phyloP scores from a whole-genome alignment of 2,113 vertebrate genomes.

The Myiopsitta monachus region DNA sequence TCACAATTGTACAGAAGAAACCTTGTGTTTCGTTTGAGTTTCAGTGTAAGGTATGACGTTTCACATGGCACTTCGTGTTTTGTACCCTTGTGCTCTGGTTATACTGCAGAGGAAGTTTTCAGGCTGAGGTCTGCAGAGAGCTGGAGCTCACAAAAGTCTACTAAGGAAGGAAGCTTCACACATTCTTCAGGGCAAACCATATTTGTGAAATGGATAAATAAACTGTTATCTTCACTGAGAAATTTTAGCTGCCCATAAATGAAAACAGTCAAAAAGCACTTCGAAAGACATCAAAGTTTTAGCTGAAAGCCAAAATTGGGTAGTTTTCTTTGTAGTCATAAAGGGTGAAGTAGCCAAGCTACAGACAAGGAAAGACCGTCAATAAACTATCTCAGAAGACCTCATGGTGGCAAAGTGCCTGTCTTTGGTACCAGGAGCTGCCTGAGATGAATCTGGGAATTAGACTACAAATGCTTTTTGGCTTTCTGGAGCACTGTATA shows the following conservation, averaged over 20 bases:
- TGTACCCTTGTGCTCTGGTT: background rate
- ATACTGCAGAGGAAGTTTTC: background rate
- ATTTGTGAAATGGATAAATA: background rate
- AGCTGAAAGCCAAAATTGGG: background rate
- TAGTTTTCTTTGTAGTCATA: background rate
- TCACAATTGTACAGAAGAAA: background rate
- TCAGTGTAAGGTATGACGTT: background rate
- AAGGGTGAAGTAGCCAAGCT: background rate
- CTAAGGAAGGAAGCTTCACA: background rate
- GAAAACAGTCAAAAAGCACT: background rate
- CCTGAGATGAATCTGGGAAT: background rate
- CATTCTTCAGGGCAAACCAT: background rate
- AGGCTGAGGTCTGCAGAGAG: background rate
- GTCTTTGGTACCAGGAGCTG: background rate
- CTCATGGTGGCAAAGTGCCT: background rate
- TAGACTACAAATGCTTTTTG: background rate
- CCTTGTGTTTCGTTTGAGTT: background rate
- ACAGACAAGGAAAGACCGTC: background rate
- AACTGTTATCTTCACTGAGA: background rate
- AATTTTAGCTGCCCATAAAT: background rate
- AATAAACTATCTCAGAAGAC: background rate
- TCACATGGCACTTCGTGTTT: background rate
- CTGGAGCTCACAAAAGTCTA: background rate
- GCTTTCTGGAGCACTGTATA: background rate
- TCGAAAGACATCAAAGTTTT: slow-evolving; percentile 34